Evolutionary conservation across 1,140 invertebrate species (phyloP), one percentile per base, ranked within the genome.

Genomic region (Hyles euphorbiae): DNA sequence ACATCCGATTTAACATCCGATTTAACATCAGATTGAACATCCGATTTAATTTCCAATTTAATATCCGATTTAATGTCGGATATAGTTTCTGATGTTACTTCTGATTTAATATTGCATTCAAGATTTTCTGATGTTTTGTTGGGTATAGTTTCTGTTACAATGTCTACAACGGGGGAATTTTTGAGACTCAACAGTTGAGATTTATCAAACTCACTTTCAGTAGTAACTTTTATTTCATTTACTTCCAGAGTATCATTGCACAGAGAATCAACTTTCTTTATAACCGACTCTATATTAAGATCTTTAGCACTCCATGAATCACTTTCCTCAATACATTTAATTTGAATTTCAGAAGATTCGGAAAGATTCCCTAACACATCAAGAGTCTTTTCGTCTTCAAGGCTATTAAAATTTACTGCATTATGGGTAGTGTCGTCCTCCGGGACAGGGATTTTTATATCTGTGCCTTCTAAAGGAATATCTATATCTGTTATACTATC

Each of bases 231-330:
- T 22, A 34, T 34, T 10, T 52, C 32, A 9, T 34, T 52, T 40
- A 40, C 8, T 11, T 56, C 54, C 10, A 8, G 47, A 58, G 58
- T 81, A 47, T 89, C 86, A 65, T 85, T 88, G 58, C 82, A 84
- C 59, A 87, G 63, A 10, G 93, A 93, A 69, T 94, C 93, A 0
- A 94, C 92, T 61, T 94, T 94, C 77, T 95, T 94, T 54, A 95
- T 95, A 10, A 95, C 94, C 34, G 93, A 94, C 64, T 95, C 94
- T 58, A 95, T 94, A 68, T 94, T 94, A 1, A 95, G 91, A 68
- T 95, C 94, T 81, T 95, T 95, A 2, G 93, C 92, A 32, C 93
- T 93, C 94, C 94, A 95, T 70, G 92, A 93, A 74, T 95, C 93
- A 73, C 91, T 94, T 70, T 95, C 94, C 63, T 94, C 93, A 68